A percentile compares a stretch with the other conserved stretches of the same genome.
Conservation (phyloP, 1,140 invertebrate species). For the Trinorchestia longiramus region DNA sequence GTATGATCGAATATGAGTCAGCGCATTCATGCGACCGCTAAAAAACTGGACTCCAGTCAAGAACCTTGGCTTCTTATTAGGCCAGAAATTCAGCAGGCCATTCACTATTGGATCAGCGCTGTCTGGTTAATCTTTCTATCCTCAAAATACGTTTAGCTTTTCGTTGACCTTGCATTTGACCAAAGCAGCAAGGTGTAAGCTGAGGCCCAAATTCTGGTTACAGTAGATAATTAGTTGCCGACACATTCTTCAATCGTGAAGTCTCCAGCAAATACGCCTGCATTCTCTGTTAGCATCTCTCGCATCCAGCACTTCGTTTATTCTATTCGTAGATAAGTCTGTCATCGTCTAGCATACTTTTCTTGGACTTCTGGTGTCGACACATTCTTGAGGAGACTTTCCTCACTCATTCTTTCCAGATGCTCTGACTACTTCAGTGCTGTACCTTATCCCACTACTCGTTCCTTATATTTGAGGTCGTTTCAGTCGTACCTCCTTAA, state of each 20-base stretch:
- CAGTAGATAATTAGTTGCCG: not conserved
- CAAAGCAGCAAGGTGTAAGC: not conserved
- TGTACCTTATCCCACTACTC: not conserved
- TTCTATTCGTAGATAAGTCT: not conserved
- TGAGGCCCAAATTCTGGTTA: not conserved
- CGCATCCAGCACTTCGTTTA: not conserved
- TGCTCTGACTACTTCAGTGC: not conserved
- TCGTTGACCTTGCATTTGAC: not conserved
- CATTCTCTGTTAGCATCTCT: not conserved
- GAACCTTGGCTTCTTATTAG: not conserved
- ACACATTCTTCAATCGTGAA: not conserved
- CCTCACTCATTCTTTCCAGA: not conserved
- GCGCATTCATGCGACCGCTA: not conserved
- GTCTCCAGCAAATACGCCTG: not conserved
- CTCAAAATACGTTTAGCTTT: not conserved
- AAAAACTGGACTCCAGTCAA: not conserved
- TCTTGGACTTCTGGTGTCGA: not conserved
- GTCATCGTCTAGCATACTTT: not conserved
- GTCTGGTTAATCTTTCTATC: not conserved
- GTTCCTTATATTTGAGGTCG: not conserved
- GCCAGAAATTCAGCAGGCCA: not conserved
- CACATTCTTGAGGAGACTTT: not conserved
- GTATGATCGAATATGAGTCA: not conserved
- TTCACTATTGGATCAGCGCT: not conserved
- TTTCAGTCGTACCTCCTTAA: not conserved